Base-by-base conservation (phyloP, 2,113 vertebrate species). In the Oncorhynchus nerka region DNA sequence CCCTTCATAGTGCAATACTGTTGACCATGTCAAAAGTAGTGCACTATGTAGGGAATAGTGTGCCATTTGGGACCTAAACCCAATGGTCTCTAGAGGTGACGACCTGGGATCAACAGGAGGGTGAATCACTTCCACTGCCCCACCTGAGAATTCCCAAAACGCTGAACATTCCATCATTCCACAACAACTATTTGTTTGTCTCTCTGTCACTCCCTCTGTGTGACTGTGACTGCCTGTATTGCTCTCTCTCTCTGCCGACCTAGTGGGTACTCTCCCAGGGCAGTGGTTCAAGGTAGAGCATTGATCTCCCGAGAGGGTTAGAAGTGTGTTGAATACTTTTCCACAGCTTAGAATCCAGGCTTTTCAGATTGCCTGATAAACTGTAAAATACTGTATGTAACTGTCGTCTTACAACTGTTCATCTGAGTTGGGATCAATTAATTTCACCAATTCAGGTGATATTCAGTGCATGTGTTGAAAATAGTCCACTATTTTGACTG, bases 101-200 rank as follows among this genome's bases (percentile, higher is more conserved):
- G 34, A 34, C 15, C 19, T 16, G 6, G 66, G 24, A 73, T 65
- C 75, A 20, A 22, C 0, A 8, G 0, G 48, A 70, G 15, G 28
- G 69, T 61, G 32, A 22, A 45, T 65, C 59, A n/a, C 61, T 74
- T 59, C 24, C 48, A 39, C 39, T 39, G 39, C 75, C 68, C 61
- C 78, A 73, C 71, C 75, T 3, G 26, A 49, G 28, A 55, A 5
- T 86, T 77, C 49, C 45, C 64, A 32, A 76, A 66, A 86, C 83
- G 24, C 70, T 59, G 28, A 68, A 26, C 74, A 84, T 88, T 78
- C 77, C 79, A 75, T 15, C 74, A 84, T 88, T 78, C 77, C 79
- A 75, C 12, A 28, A 12, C 61, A 13, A 15, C 30, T 48, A 61
- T 34, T 6, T 51, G 70, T 19, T 32, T n/a, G 15, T 15, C 74